A percentile compares a stretch with the other conserved stretches of the same genome.
Conservation (phyloP, 2,113 vertebrate genomes). For the Cinclus cinclus region DNA sequence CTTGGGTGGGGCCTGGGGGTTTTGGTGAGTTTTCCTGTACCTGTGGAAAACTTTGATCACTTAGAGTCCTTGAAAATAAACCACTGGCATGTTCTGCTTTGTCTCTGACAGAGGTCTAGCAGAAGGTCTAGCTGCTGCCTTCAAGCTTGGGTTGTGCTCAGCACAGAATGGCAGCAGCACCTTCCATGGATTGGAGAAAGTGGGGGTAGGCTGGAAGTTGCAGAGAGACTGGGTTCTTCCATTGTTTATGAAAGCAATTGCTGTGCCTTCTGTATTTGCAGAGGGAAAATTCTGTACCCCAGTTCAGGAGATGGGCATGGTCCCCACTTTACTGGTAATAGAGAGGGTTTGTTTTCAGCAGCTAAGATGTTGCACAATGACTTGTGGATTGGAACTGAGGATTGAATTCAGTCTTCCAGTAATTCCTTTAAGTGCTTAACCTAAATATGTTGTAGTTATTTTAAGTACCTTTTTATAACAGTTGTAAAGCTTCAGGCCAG, state of each 20-base stretch:
- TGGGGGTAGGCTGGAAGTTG: neutral
- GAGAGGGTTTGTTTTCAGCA: neutral
- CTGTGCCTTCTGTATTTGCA: rapidly evolving
- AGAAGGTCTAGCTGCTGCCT: neutral
- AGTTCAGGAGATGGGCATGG: neutral
- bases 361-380: neutral
- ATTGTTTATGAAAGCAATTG: rapidly evolving
- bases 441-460: slow-evolving; percentile 60
- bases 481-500: slow-evolving; percentile 39
- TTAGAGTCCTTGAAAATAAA: neutral
- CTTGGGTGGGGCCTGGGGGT: neutral
- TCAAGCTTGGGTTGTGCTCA: neutral
- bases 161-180: neutral
- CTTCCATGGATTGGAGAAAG: neutral
- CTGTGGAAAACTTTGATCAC: neutral
- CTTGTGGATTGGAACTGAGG: slow-evolving; percentile 20
- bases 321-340: neutral
- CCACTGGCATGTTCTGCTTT: neutral
- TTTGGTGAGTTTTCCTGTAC: neutral
- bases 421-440: slow-evolving; percentile 67
- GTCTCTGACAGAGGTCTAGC: neutral
- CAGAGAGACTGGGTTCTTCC: neutral
- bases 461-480: slow-evolving; percentile 56
- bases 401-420: slow-evolving; percentile 43
- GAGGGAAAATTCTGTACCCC: neutral